Base-by-base conservation (phyloP, 2,888 invertebrate species). In the Eumerus sabulonum region DNA sequence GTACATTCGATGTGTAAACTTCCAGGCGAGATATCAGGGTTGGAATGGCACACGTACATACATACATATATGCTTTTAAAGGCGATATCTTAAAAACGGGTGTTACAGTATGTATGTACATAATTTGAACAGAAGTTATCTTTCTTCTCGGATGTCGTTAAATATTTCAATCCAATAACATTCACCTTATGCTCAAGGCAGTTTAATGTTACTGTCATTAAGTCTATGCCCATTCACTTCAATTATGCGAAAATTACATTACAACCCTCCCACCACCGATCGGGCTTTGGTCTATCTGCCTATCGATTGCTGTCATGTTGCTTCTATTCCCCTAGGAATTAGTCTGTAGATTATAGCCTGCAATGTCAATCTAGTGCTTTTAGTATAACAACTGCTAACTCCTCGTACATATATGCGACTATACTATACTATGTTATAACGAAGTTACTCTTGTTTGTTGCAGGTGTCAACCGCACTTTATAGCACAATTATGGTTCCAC, bases 401-500 rank as follows among this genome's bases (percentile, higher is more conserved):
- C 27, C 27, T 27, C 27, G 11, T 38, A 47, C 40, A 9, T 50
- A 47, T 47, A 9, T 50, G 40, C 44, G 18, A 44, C n/a, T 53
- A 13, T 35, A n/a, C n/a, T 16, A 17, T 47, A 14, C 17, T 36
- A 19, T 54, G 56, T 48, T 36, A 54, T 64, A 54, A 47, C 42
- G 63, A 27, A 40, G n/a, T 40, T 40, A 51, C 14, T 53, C 14
- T 53, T 53, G 17, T 14, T 19, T 63, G 67, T 57, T 77, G 72
- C 77, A 72, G 72, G 77, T 77, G 77, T 72, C 77, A 72, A 77
- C 77, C 77, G 59, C 77, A 77, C 51, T 72, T 72, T 77, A 77
- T 59, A 67, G 63, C 72, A 67, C 77, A 77, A 77, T 77, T 77
- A 72, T 62, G 57, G 60, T 67, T 62, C 67, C 40, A 77, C 72